Evolutionary conservation across 1,140 invertebrate species (phyloP), one percentile per base, ranked within the genome.

Genomic region (Macrotrachela quadricornifera): DNA sequence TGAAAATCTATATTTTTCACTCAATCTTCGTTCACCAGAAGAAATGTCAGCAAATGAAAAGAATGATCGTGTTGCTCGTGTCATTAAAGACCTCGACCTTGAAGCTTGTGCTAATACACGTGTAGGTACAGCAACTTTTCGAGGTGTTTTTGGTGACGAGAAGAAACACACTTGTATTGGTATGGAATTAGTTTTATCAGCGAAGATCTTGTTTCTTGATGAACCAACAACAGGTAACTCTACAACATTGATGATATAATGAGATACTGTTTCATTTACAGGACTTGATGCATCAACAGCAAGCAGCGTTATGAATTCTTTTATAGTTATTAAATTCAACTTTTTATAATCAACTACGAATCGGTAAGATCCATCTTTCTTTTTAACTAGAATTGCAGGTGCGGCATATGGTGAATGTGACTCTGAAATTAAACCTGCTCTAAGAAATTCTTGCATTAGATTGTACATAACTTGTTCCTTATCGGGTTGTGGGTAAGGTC

Each of bases 121-220:
- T 60, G 65, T 66, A 4, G 68, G 68, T 14, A 69, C 61, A 56
- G 64, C 66, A 47, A 65, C 68, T 46, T 64, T 63, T 18, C 59
- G 68, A 14, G 68, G 68, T 42, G 59, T 70, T 18, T 70, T 67
- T 12, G 67, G 68, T 18, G 68, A 66, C 12, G 68, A 70, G 56
- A 57, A 65, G 38, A 70, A 70, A 51, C 55, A 67, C 37, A 63
- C 62, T 13, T 66, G 65, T 56, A 69, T 70, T 52, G 68, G 66
- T n/a, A 69, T 69, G 66, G 68, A 70, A 57, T 57, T 70, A 59
- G 65, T 70, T 53, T 69, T 63, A 47, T 62, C 61, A 12, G 66
- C 68, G 17, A 60, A 59, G 13, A 61, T 70, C 3, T 58, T 70
- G 15, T 70, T 69, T 54, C 61, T 70, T 14, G 68, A 71, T 59